Evolutionary conservation across 2,797 vertebrate genomes (phyloP), one percentile per base, ranked within the genome.

Genomic region (Chrosomus eos): DNA sequence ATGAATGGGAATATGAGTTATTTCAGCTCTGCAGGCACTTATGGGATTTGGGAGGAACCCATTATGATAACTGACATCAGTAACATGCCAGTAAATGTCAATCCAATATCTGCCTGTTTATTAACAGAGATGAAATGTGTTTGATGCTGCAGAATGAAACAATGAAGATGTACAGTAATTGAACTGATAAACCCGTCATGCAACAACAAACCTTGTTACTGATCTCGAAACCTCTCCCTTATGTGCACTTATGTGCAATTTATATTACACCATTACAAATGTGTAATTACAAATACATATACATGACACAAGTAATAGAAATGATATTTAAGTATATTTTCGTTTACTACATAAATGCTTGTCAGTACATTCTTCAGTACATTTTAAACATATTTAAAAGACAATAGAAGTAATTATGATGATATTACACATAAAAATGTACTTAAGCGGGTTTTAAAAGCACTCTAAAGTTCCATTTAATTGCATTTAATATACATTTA

Each of bases 1-100:
- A n/a, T 43, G 51, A 81, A 72, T 60, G 80, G 38, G 68, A 80
- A 81, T 60, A 43, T 72, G 36, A 45, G 68, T 45, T 81, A 60
- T 81, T 81, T 71, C n/a, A 48, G 72, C 33, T 60, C 64, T 38
- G 28, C 78, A 58, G 80, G 51, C 48, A 28, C n/a, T 40, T 71
- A 6, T 43, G 66, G 23, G 48, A 72, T 13, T 72, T 72, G 6
- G 51, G 51, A 43, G n/a, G n/a, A 16, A 14, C 79, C 33, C 23
- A 28, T 81, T 72, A 58, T 45, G 53, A 81, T 38, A 60, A 23
- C 67, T 23, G 38, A 23, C 53, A 60, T 16, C 33, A 72, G 79
- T 43, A 55, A 14, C 55, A 31, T 71, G 33, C 48, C 33, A 81
- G 51, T 58, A 81, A 72, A 81, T 72, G 19, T 33, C 53, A 72